phyloP scores from a whole-genome alignment of 2,797 vertebrate species.

The Chanos chanos region DNA sequence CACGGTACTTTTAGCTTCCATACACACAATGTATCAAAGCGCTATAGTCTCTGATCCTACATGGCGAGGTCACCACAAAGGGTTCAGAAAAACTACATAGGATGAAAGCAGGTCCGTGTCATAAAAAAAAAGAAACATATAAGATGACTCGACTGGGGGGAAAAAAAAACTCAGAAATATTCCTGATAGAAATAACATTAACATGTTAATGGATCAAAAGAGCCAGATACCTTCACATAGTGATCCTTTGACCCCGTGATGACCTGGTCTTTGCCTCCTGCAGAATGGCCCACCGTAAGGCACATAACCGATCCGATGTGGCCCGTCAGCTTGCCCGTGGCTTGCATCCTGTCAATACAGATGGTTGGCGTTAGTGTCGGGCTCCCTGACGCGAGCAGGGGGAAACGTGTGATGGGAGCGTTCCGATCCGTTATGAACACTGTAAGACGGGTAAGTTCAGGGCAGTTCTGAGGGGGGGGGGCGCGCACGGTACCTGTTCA shows the following conservation, averaged over 20 bases:
- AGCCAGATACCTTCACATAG: constrained; percentile 84
- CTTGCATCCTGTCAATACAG: constrained; percentile 93
- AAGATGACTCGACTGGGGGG: not conserved
- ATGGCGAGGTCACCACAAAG: no score
- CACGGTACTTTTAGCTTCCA: not conserved
- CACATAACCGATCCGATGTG: constrained; percentile 98
- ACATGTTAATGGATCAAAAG: no score
- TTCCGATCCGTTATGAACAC: no score
- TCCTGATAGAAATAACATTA: not conserved
- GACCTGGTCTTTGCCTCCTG: constrained; percentile 87
- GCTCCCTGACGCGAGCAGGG: no score
- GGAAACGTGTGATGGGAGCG: not conserved
- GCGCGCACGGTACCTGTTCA: constrained; percentile 78
- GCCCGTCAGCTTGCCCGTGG: constrained; percentile 86
- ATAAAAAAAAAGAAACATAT: no score
- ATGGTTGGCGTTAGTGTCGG: no score
- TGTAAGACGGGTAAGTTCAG: no score
- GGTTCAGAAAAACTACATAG: no score
- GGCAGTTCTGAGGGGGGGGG: not conserved
- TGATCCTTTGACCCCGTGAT: constrained; percentile 98
- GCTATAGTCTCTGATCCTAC: no score
- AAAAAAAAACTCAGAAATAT: not conserved
- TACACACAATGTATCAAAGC: no score
- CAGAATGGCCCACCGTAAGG: constrained; percentile 86
- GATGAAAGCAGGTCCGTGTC: no score